phyloP scores from a whole-genome alignment of 1,140 invertebrate species.

The Kradibia gibbosae region DNA sequence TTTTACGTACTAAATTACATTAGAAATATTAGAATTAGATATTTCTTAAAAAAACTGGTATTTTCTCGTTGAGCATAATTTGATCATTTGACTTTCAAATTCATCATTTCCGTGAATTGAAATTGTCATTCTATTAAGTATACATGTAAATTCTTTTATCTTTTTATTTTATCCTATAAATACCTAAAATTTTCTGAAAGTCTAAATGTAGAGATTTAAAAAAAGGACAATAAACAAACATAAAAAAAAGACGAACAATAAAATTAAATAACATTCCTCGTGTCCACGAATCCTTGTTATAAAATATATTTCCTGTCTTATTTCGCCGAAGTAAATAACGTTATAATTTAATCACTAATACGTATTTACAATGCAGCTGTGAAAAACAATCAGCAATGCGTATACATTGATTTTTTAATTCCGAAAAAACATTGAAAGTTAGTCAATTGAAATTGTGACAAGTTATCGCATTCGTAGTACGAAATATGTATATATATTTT shows the following conservation, averaged over 20 bases:
- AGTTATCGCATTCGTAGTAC: no score
- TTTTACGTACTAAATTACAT: no score
- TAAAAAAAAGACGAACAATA: background rate
- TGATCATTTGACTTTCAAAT: conserved; percentile 17
- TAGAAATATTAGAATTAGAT: background rate
- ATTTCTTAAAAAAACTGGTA: conserved; percentile 9
- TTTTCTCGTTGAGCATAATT: background rate
- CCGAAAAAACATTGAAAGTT: no score
- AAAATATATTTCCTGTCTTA: no score
- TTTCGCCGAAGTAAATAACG: no score
- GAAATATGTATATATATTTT: no score
- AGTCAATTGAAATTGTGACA: no score
- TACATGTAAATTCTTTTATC: background rate
- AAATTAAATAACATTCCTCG: background rate
- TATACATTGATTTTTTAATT: no score
- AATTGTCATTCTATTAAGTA: conserved; percentile 16
- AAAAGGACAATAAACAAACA: background rate
- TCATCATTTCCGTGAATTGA: background rate
- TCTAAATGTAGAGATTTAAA: background rate
- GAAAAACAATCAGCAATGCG: no score
- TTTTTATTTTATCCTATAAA: background rate
- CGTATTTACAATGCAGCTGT: no score
- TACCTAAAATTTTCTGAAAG: background rate
- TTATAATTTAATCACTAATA: no score
- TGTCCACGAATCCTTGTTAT: no score